phyloP scores from a whole-genome alignment of 1,140 invertebrate genomes.

The Anastrepha obliqua region DNA sequence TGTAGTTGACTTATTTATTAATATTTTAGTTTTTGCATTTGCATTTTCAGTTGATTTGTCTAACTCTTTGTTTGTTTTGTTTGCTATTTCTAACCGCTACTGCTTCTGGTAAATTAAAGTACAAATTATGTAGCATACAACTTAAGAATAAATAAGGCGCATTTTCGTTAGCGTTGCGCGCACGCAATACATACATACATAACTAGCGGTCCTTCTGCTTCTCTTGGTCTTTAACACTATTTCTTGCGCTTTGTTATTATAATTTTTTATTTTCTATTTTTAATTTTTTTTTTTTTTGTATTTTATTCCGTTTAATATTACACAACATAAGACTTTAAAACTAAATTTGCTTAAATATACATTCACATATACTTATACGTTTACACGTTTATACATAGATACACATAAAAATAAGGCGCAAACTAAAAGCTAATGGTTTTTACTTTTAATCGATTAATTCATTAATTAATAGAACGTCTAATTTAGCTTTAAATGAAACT shows the following conservation, averaged over 20 bases:
- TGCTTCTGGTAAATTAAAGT: constrained; percentile 36
- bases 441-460: background rate
- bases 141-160: constrained; percentile 19
- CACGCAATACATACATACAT: background rate
- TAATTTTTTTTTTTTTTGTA: background rate
- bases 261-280: background rate
- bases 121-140: constrained; percentile 21
- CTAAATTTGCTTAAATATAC: constrained; percentile 16
- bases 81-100: background rate
- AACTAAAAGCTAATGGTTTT: constrained; percentile 5
- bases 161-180: background rate
- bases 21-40: background rate
- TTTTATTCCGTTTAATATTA: background rate
- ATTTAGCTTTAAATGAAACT: constrained; percentile 34
- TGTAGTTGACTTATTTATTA: background rate
- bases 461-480: constrained; percentile 3
- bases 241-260: background rate
- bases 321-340: constrained; percentile 13
- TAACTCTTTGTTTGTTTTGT: constrained; percentile 11
- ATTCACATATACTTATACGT: background rate
- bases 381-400: background rate
- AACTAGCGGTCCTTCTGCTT: background rate
- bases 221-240: background rate
- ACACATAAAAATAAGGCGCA: constrained; percentile 17
- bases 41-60: constrained; percentile 23